Conservation (phyloP, 2,888 invertebrate genomes). For the Congeria kusceri region DNA sequence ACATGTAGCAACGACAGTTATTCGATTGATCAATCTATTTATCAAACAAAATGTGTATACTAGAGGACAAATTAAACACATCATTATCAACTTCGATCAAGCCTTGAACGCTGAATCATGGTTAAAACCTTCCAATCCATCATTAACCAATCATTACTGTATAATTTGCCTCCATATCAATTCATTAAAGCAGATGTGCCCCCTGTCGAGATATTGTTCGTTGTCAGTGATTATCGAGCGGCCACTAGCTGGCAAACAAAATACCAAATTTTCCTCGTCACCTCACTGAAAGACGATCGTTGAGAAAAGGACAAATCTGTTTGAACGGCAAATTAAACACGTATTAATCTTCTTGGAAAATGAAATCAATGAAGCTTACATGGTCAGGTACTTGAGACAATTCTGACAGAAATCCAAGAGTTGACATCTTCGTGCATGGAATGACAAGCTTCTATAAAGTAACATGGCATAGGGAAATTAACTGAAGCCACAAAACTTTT, state of each 20-base stretch:
- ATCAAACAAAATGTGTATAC: conserved; percentile 7
- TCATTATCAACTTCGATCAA: conserved; percentile 26
- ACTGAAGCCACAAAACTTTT: too few species aligned
- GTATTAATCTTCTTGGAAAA: conserved; percentile 43
- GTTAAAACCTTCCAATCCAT: conserved; percentile 40
- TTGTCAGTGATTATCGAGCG: conserved; percentile 38
- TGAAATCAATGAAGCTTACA: conserved; percentile 31
- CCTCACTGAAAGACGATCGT: conserved; percentile 38
- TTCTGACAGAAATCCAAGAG: conserved; percentile 7
- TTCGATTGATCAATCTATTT: neutral
- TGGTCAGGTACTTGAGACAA: conserved; percentile 4
- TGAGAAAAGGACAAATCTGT: conserved; percentile 55
- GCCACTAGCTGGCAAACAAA: conserved; percentile 52
- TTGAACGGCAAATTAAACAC: conserved; percentile 55
- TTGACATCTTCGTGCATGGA: too few species aligned
- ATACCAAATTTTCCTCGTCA: conserved; percentile 57
- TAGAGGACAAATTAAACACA: conserved; percentile 35
- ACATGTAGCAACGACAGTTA: neutral
- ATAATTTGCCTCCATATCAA: conserved; percentile 51
- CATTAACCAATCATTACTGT: conserved; percentile 66
- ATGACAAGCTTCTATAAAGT: too few species aligned
- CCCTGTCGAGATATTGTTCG: conserved; percentile 39
- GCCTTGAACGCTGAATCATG: conserved; percentile 41
- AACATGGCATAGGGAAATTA: too few species aligned
- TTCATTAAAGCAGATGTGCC: conserved; percentile 53